Base-by-base conservation (phyloP, 1,140 invertebrate genomes). In the Hydropsyche tenuis region DNA sequence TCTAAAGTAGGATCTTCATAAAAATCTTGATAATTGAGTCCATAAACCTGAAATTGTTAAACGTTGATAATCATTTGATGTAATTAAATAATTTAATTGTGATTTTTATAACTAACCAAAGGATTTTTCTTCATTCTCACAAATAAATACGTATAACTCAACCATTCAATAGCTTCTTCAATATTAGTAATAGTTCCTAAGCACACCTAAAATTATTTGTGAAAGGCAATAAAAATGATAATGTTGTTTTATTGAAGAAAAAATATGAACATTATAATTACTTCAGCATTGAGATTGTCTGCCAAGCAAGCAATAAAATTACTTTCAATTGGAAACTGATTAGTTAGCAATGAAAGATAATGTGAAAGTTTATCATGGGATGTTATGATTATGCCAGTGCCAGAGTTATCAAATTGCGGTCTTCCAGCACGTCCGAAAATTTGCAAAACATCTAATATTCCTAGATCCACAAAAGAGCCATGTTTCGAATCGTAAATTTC, bases 251-350 rank as follows among this genome's bases (percentile, higher is more conserved):
- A 9, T 25, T 25, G 2, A 2, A 25, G 18, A 20, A 22, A 16
- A 48, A 9, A 56, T 56, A 70, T 70, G 18, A 5, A 70, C 37
- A 25, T 64, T 66, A 23, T 53, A 82, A 78, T 80, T 84, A 96
- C 93, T 88, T 99, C 98, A 46, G 98, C 98, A 87, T 99, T 99
- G 12, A 99, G 87, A 88, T 99, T 99, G 82, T 99, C 97, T 6
- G 93, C 91, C 27, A 99, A 83, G 80, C 92, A 92, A 79, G 90
- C 91, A 53, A 97, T 91, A 80, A 99, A 99, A 83, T 96, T 96
- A 80, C 96, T 98, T 83, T 99, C 98, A 77, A 99, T 99, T 0
- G 98, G 97, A 82, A 96, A 94, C 85, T 99, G 97, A 83, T 97
- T 96, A 0, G 96, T 98, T 75, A 99, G 88, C 45, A 98, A 86